A percentile compares a stretch with the other conserved stretches of the same genome.
phyloP scores from a whole-genome alignment of 2,113 vertebrate genomes.

The Sinocyclocheilus grahami region DNA sequence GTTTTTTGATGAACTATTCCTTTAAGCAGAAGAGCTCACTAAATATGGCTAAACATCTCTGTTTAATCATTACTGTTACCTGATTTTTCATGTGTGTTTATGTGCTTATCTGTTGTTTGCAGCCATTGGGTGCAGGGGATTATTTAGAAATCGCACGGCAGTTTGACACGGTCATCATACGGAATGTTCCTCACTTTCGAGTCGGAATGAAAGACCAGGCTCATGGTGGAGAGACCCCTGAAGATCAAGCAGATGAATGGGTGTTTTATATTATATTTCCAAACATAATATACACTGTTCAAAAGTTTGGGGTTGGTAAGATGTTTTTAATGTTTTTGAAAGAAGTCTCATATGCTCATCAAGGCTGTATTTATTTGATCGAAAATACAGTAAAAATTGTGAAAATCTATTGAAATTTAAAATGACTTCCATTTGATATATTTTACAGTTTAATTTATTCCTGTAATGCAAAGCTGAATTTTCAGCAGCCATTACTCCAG shows the following conservation, averaged over 20 bases:
- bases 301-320: background rate
- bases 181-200: conserved; percentile 82
- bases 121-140: conserved; percentile 91
- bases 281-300: background rate
- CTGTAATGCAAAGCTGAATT: background rate
- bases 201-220: conserved; percentile 83
- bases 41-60: background rate
- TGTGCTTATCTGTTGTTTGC: conserved; percentile 54
- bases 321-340: background rate
- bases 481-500: background rate
- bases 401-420: background rate
- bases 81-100: background rate
- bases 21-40: background rate
- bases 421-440: background rate
- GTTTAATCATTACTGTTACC: background rate
- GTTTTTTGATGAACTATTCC: background rate
- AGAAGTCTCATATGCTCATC: background rate
- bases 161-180: conserved; percentile 90
- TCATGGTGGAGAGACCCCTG: conserved; percentile 9
- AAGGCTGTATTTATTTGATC: background rate
- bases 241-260: background rate
- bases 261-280: background rate
- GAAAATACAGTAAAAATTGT: background rate
- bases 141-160: conserved; percentile 86
- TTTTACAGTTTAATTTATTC: background rate